Evolutionary conservation across 2,797 vertebrate species (phyloP).

Genomic region (Esox lucius): DNA sequence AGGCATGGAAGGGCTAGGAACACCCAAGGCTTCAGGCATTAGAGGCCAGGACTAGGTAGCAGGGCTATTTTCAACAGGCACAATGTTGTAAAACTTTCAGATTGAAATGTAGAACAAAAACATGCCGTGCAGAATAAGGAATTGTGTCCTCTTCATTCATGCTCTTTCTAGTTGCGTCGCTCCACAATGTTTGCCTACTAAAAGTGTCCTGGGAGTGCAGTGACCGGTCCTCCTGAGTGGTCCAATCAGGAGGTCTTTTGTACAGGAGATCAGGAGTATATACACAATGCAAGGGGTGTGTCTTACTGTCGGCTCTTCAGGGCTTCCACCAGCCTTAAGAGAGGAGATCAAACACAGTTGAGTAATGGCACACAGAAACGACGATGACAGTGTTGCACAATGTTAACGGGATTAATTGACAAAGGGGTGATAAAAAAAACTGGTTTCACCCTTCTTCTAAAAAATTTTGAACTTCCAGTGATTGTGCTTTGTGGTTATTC

Average conservation of each 20-base stretch:
- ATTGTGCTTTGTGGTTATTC: background rate
- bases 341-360: slow-evolving; percentile 14
- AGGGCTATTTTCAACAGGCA: background rate
- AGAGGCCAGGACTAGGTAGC: slow-evolving; percentile 21
- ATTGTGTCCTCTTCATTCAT: background rate
- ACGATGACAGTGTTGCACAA: slow-evolving; percentile 13
- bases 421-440: background rate
- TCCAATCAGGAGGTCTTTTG: slow-evolving; percentile 63
- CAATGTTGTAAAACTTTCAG: background rate
- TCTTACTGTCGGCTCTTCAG: slow-evolving; percentile 94
- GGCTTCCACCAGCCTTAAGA: slow-evolving; percentile 88
- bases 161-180: background rate
- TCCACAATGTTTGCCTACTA: background rate
- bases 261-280: slow-evolving; percentile 60
- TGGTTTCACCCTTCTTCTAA: background rate
- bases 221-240: slow-evolving; percentile 64
- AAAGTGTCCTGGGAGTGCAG: slow-evolving; percentile 49
- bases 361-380: slow-evolving; percentile 14
- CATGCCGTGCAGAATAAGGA: background rate
- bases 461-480: background rate
- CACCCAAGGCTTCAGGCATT: slow-evolving; percentile 50
- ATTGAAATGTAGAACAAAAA: slow-evolving; percentile 1
- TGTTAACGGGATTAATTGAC: background rate
- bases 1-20: slow-evolving; percentile 23
- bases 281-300: slow-evolving; percentile 54